These are phyloP conservation scores for Invenusta paracnida DNA, from an alignment of 2,888 invertebrate species.

Conservation along the genomic window DNA sequence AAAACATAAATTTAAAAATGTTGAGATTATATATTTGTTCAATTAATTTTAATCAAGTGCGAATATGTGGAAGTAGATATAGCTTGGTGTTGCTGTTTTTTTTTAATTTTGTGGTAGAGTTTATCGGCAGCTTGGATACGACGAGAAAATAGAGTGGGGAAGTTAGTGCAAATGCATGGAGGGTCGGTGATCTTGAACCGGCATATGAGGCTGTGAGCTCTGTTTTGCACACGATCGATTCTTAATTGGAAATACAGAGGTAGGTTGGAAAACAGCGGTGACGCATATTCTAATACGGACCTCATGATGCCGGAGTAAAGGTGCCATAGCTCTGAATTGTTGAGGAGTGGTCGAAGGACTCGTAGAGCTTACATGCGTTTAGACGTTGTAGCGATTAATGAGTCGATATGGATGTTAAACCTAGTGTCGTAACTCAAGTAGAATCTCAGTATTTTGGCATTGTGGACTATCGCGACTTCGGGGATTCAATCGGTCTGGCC, in stretches of 20 bases:
- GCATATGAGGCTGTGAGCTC: background rate
- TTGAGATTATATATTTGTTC: no score
- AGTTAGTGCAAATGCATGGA: background rate
- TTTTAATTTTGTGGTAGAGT: background rate
- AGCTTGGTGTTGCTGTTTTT: background rate
- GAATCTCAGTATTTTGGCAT: background rate
- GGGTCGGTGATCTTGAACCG: background rate
- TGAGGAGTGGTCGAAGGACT: background rate
- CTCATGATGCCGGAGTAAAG: background rate
- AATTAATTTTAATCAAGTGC: no score
- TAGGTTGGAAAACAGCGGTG: background rate
- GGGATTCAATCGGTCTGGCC: background rate
- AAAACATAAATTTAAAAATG: no score
- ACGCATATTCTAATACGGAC: background rate
- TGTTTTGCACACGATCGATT: background rate
- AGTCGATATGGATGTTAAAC: background rate
- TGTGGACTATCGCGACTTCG: background rate
- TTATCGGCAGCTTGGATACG: background rate
- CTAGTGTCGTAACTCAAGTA: background rate
- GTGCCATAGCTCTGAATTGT: background rate
- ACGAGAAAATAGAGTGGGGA: background rate
- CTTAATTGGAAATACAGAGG: background rate
- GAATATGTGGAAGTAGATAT: background rate
- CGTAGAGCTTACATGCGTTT: background rate
- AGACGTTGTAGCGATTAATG: background rate